Evolutionary conservation across 2,888 invertebrate genomes (phyloP).

Genomic region (Lacanobia oleracea): DNA sequence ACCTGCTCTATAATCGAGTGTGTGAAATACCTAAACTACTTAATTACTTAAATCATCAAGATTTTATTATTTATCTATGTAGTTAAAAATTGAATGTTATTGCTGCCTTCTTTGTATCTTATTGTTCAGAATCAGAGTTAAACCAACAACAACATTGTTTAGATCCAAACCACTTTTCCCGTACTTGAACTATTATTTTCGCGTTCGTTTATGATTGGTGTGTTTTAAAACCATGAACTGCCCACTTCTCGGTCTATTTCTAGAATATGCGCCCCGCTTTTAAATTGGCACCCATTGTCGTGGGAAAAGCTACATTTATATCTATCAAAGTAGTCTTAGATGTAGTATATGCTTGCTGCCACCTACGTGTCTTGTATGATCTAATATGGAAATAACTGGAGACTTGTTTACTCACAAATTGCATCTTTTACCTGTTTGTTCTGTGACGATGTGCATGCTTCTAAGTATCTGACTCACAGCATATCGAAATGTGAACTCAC

Average conservation of each 20-base stretch:
- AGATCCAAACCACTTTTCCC: slow-evolving; percentile 31
- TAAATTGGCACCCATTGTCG: slow-evolving; percentile 75
- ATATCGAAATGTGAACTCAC: slow-evolving; percentile 69
- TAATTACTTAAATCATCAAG: neutral
- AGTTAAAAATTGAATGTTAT: neutral
- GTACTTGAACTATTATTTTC: slow-evolving; percentile 52
- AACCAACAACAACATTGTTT: slow-evolving; percentile 14
- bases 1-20: neutral
- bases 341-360: slow-evolving; percentile 23
- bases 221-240: slow-evolving; percentile 52
- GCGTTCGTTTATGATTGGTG: slow-evolving; percentile 44
- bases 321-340: slow-evolving; percentile 31
- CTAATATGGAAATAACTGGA: slow-evolving; percentile 64
- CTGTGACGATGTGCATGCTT: slow-evolving; percentile 60
- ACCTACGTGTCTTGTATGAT: slow-evolving; percentile 58
- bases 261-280: slow-evolving; percentile 66
- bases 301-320: slow-evolving; percentile 68
- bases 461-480: slow-evolving; percentile 71
- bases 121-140: slow-evolving; percentile 1
- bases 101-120: neutral
- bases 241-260: slow-evolving; percentile 67
- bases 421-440: slow-evolving; percentile 70
- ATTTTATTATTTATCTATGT: neutral
- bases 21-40: neutral
- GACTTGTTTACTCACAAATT: slow-evolving; percentile 53